phyloP scores from a whole-genome alignment of 2,797 vertebrate species.

The Bovichtus diacanthus region DNA sequence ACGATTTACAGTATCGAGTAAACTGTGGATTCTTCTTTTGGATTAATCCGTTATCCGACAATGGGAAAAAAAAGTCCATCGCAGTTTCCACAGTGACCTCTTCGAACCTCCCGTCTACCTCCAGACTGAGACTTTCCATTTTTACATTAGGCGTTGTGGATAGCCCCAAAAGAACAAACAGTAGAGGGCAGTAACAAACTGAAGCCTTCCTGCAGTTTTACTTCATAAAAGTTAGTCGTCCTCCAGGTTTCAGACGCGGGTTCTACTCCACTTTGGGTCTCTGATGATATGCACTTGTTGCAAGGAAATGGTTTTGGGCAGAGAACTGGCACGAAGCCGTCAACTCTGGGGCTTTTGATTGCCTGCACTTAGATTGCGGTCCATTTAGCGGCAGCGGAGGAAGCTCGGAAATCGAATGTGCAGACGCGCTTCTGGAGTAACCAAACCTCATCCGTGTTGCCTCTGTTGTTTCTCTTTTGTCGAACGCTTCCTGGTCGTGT shows the following conservation, averaged over 20 bases:
- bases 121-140: constrained; percentile 8
- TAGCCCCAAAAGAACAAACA: accelerated
- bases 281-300: neutral
- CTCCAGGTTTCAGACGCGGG: neutral
- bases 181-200: neutral
- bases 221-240: neutral
- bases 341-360: too few species aligned
- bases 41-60: neutral
- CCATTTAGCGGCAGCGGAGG: neutral
- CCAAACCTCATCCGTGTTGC: neutral
- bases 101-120: constrained; percentile 18
- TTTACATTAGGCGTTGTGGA: neutral
- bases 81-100: neutral
- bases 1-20: neutral
- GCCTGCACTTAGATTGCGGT: neutral
- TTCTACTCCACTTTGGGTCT: constrained; percentile 2
- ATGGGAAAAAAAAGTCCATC: neutral
- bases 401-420: neutral
- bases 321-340: neutral
- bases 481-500: neutral
- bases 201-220: neutral
- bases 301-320: too few species aligned
- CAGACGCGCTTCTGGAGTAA: neutral
- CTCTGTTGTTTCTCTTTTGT: neutral
- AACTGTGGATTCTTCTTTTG: neutral